Evolutionary conservation across 2,888 invertebrate genomes (phyloP).

Genomic region (Acronicta aceris): DNA sequence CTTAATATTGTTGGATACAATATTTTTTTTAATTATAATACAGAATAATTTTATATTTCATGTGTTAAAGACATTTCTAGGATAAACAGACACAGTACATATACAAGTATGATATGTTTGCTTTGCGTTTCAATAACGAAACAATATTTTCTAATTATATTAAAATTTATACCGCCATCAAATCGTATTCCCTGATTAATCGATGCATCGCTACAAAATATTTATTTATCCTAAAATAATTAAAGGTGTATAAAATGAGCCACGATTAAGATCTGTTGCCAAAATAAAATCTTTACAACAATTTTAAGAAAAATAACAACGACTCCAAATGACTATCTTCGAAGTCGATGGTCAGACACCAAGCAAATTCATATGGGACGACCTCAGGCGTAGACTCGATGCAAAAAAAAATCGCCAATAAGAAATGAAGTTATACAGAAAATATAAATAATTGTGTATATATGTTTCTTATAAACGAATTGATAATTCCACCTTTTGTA

Average conservation of each 20-base stretch:
- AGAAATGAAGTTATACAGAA: too few relatives aligned
- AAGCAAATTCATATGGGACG: neutral
- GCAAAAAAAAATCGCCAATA: too few relatives aligned
- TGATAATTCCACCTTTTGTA: too few relatives aligned
- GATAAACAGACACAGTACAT: too few relatives aligned
- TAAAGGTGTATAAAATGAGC: neutral
- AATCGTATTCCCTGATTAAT: neutral
- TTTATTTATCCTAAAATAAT: neutral
- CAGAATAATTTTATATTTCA: too few relatives aligned
- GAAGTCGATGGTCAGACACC: neutral
- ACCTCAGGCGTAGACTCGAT: neutral
- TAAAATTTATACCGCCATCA: too few relatives aligned
- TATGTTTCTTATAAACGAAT: too few relatives aligned
- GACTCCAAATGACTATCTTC: neutral
- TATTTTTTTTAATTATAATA: too few relatives aligned
- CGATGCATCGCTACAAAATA: neutral
- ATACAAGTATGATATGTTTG: too few relatives aligned
- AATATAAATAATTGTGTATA: neutral
- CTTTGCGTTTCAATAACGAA: neutral
- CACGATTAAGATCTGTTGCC: neutral
- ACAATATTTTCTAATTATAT: neutral
- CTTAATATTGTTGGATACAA: too few relatives aligned
- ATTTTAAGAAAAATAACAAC: neutral
- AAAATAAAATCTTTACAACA: neutral
- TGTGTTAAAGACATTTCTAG: too few relatives aligned